Evolutionary conservation across 2,888 invertebrate species (phyloP).

Genomic region (Pandemis corylana): DNA sequence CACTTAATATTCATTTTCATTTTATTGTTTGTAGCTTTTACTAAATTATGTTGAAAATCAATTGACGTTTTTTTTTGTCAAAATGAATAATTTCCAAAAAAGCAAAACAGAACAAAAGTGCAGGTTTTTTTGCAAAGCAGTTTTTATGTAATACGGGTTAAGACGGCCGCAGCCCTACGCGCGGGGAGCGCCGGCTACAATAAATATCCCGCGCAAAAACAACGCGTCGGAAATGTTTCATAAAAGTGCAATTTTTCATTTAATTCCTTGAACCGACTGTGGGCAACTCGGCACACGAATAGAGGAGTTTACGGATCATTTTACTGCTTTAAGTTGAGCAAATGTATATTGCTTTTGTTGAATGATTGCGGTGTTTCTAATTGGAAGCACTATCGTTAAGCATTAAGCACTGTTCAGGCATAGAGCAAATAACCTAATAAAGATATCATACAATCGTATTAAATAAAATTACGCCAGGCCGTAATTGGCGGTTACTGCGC

Average conservation of each 20-base stretch:
- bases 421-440: too few relatives aligned
- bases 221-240: constrained; percentile 29
- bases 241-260: constrained; percentile 42
- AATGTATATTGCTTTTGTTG: background rate
- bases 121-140: too few relatives aligned
- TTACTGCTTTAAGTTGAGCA: background rate
- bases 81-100: too few relatives aligned
- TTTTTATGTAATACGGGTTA: background rate
- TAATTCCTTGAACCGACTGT: constrained; percentile 35
- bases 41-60: too few relatives aligned
- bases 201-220: constrained; percentile 31
- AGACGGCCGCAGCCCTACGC: background rate
- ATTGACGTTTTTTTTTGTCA: too few relatives aligned
- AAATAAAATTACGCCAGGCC: too few relatives aligned
- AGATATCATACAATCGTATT: too few relatives aligned
- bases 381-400: background rate
- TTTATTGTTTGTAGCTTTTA: too few relatives aligned
- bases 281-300: background rate
- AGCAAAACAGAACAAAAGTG: too few relatives aligned
- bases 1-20: too few relatives aligned
- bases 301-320: background rate
- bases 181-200: background rate
- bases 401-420: too few relatives aligned
- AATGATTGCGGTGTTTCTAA: background rate
- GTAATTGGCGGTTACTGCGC: too few relatives aligned